A percentile compares a stretch with the other conserved stretches of the same genome.
These are phyloP conservation scores for Drosophila atripex DNA, from an alignment of 2,888 invertebrate genomes.

Conservation along the genomic window DNA sequence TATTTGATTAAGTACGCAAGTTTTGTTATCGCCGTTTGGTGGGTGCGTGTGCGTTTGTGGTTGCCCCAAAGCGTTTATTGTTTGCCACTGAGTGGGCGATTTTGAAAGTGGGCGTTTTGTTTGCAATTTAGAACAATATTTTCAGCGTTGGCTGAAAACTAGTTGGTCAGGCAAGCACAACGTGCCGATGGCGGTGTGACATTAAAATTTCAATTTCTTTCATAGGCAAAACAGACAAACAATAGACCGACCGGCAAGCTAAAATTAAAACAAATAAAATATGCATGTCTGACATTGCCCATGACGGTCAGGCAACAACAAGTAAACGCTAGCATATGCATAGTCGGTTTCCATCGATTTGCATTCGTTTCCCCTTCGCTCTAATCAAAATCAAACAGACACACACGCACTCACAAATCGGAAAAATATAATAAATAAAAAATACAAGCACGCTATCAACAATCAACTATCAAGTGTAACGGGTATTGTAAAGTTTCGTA, in stretches of 20 bases:
- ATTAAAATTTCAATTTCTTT: constrained; percentile 41
- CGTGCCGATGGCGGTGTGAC: constrained; percentile 1
- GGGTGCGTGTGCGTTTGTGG: constrained; percentile 46
- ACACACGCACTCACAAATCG: constrained; percentile 23
- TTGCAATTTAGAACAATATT: constrained; percentile 44
- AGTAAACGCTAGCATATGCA: constrained; percentile 18
- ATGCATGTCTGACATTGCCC: constrained; percentile 48
- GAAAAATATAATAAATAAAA: constrained; percentile 18
- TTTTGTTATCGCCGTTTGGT: constrained; percentile 38
- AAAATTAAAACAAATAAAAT: constrained; percentile 36
- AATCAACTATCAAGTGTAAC: constrained; percentile 43
- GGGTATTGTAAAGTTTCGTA: constrained; percentile 38
- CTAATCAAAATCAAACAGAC: constrained; percentile 60
- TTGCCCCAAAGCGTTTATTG: constrained; percentile 21
- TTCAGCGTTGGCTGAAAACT: constrained; percentile 43
- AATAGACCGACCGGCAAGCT: constrained; percentile 39
- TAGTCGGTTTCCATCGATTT: constrained; percentile 56
- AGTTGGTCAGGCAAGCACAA: constrained; percentile 23
- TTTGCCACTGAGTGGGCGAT: constrained; percentile 39
- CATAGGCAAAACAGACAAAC: constrained; percentile 53
- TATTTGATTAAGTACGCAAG: constrained; percentile 66
- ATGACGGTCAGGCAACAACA: constrained; percentile 45
- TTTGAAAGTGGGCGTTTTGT: constrained; percentile 57
- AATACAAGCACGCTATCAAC: constrained; percentile 26
- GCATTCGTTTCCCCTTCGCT: constrained; percentile 51